Percentiles rank a stretch among this genome's conserved stretches.
Evolutionary conservation across 2,888 invertebrate genomes (phyloP).

Genomic region (Aricia artaxerxes): DNA sequence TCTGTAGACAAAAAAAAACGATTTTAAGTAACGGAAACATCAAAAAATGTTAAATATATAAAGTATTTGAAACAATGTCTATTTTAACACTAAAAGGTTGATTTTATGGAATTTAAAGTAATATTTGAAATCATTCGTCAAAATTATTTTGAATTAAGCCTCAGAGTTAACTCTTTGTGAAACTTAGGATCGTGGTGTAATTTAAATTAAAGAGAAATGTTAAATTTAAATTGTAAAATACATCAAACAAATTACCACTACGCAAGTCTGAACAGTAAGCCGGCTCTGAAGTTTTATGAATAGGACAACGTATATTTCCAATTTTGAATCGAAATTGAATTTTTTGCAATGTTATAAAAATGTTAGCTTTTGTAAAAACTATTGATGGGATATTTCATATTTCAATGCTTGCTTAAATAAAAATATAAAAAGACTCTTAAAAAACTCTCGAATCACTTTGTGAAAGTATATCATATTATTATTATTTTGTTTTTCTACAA

Average conservation of each 20-base stretch:
- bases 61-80: background rate
- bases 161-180: background rate
- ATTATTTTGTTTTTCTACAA: background rate
- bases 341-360: background rate
- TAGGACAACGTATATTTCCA: background rate
- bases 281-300: background rate
- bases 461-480: too few species aligned
- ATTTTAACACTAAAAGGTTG: background rate
- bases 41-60: background rate
- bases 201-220: background rate
- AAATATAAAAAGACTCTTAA: background rate
- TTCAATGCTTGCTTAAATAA: too few species aligned
- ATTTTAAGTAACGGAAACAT: background rate
- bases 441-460: background rate
- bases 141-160: background rate
- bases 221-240: background rate
- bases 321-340: background rate
- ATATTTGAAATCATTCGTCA: background rate
- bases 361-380: background rate
- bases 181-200: background rate
- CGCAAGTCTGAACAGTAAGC: background rate
- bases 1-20: background rate
- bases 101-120: background rate
- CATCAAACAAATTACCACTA: conserved; percentile 7
- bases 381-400: background rate